phyloP scores from a whole-genome alignment of 2,113 vertebrate species.

The Heloderma charlesbogerti region DNA sequence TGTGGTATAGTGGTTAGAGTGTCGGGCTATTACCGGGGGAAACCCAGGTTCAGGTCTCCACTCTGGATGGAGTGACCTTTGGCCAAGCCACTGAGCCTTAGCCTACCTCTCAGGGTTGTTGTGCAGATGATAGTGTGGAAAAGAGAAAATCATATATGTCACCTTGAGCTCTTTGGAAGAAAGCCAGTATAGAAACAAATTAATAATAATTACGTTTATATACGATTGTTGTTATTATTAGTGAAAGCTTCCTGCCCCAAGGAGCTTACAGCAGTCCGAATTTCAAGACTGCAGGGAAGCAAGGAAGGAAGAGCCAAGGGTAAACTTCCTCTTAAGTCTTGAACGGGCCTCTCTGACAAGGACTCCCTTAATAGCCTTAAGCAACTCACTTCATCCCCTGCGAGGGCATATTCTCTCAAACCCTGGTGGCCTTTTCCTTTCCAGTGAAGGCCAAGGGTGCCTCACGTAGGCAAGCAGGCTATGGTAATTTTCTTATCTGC shows the following conservation, averaged over 20 bases:
- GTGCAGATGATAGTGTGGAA: accelerated
- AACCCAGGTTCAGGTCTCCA: not conserved
- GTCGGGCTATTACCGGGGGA: no score
- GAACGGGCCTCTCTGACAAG: not conserved
- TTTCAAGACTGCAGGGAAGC: not conserved
- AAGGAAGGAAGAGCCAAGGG: not conserved
- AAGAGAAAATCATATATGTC: not conserved
- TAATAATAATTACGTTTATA: no score
- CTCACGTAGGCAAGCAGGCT: not conserved
- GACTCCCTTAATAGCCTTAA: not conserved
- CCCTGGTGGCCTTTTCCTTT: not conserved
- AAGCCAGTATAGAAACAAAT: not conserved
- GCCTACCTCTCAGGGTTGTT: not conserved
- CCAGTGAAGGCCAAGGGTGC: not conserved
- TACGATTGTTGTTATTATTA: no score
- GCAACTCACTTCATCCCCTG: not conserved
- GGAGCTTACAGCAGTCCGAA: not conserved
- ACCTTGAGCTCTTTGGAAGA: no score
- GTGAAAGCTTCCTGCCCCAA: not conserved
- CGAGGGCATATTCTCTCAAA: not conserved
- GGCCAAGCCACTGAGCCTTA: not conserved
- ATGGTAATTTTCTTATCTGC: not conserved
- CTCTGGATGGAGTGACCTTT: not conserved
- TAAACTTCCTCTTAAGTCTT: not conserved
- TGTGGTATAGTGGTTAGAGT: no score